These are phyloP conservation scores for Crocuta crocuta DNA, from an alignment of 2,113 vertebrate genomes.

Conservation along the genomic window DNA sequence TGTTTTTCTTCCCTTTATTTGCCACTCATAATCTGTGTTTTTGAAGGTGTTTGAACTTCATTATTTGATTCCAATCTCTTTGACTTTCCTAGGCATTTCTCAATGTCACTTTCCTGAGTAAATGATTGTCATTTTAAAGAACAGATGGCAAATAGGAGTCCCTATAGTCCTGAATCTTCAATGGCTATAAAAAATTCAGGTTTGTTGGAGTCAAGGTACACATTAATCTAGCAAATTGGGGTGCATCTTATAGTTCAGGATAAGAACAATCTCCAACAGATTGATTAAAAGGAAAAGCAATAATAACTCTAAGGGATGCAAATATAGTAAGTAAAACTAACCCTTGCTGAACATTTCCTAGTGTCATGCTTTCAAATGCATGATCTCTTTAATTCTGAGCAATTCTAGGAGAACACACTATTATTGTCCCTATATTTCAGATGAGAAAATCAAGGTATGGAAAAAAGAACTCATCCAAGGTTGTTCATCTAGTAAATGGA, in stretches of 20 bases:
- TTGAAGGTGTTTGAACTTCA: conserved; percentile 23
- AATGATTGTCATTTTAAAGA: conserved; percentile 60
- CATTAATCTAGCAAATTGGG: conserved; percentile 3
- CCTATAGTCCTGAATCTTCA: background rate
- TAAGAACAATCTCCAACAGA: conserved; percentile 47
- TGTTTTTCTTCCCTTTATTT: conserved; percentile 19
- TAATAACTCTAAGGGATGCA: background rate
- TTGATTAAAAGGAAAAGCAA: conserved; percentile 25
- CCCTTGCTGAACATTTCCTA: background rate
- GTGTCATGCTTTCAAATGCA: background rate
- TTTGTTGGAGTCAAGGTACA: conserved; percentile 24
- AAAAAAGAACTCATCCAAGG: background rate
- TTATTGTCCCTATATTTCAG: background rate
- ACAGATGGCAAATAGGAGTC: conserved; percentile 58
- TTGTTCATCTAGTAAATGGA: background rate
- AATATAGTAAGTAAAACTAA: conserved; percentile 29
- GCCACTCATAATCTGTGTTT: background rate
- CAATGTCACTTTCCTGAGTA: conserved; percentile 55
- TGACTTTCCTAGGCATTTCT: conserved; percentile 58
- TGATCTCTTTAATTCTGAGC: background rate
- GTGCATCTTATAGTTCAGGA: conserved; percentile 20
- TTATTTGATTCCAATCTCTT: conserved; percentile 47
- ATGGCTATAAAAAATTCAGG: background rate
- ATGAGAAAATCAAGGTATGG: background rate
- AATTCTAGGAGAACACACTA: background rate